These are phyloP conservation scores for Megaustenia siamemsis DNA, from an alignment of 2,888 invertebrate genomes.

Conservation along the genomic window DNA sequence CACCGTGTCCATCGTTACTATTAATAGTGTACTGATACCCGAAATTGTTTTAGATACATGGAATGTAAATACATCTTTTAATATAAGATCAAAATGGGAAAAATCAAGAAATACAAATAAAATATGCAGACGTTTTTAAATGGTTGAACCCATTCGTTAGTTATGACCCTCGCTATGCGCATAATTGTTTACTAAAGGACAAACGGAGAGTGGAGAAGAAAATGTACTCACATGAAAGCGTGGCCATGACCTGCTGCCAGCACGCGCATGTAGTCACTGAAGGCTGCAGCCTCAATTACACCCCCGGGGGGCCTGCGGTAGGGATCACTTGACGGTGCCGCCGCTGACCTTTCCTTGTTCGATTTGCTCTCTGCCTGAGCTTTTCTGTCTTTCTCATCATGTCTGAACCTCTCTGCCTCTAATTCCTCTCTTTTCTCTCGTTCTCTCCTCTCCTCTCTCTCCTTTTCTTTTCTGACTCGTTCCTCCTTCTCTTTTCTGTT, in stretches of 20 bases:
- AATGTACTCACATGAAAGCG: constrained; percentile 59
- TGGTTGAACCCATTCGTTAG: no score
- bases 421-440: constrained; percentile 45
- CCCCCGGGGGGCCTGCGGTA: constrained; percentile 36
- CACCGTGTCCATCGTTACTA: no score
- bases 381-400: constrained; percentile 50
- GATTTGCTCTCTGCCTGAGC: neutral
- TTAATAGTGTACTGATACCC: no score
- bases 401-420: constrained; percentile 41
- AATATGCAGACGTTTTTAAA: no score
- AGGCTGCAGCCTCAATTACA: constrained; percentile 56
- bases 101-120: no score
- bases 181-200: neutral
- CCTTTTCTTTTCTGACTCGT: constrained; percentile 21
- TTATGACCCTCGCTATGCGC: no score
- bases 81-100: no score
- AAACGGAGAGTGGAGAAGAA: neutral
- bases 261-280: constrained; percentile 62
- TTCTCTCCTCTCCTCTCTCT: constrained; percentile 42
- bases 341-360: constrained; percentile 16
- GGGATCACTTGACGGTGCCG: constrained; percentile 12
- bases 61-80: no score
- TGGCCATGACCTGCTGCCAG: constrained; percentile 59
- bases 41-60: no score
- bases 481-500: constrained; percentile 37